Evolutionary conservation across 2,113 vertebrate species (phyloP).

Genomic region (Cryptotis parvus): DNA sequence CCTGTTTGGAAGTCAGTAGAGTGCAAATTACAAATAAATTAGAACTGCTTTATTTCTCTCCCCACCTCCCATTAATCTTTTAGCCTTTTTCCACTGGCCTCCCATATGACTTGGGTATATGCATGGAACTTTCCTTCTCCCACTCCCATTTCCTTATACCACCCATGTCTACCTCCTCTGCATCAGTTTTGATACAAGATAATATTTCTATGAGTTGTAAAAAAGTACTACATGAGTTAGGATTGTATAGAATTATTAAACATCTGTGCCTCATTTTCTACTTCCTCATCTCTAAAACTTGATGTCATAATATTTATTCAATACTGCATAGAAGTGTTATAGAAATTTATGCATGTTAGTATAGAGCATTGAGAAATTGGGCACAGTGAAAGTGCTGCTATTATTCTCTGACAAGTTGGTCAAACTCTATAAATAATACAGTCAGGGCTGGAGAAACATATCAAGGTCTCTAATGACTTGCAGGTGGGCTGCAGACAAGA

Average conservation of each 20-base stretch:
- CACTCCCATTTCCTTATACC: conserved; percentile 31
- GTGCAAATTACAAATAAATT: conserved; percentile 54
- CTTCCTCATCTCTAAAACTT: conserved; percentile 75
- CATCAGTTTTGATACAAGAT: conserved; percentile 40
- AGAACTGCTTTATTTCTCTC: background rate
- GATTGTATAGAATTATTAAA: conserved; percentile 77
- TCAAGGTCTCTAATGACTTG: conserved; percentile 71
- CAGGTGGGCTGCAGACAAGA: conserved; percentile 68
- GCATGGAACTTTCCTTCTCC: background rate
- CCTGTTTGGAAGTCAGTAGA: background rate
- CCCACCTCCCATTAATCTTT: background rate
- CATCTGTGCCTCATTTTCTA: conserved; percentile 80
- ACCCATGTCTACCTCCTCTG: conserved; percentile 38
- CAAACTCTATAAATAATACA: conserved; percentile 80
- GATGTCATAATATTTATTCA: conserved; percentile 81
- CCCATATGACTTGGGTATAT: conserved; percentile 43
- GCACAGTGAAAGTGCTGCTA: conserved; percentile 71
- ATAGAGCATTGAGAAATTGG: conserved; percentile 64
- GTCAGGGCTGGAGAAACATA: conserved; percentile 59
- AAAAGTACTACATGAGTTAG: conserved; percentile 63
- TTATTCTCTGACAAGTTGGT: conserved; percentile 75
- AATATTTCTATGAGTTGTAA: conserved; percentile 60
- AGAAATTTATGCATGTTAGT: conserved; percentile 68
- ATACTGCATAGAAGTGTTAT: conserved; percentile 68
- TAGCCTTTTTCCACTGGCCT: conserved; percentile 15